These are phyloP conservation scores for Rhinichthys osculus DNA, from an alignment of 2,797 vertebrate genomes.

Conservation along the genomic window DNA sequence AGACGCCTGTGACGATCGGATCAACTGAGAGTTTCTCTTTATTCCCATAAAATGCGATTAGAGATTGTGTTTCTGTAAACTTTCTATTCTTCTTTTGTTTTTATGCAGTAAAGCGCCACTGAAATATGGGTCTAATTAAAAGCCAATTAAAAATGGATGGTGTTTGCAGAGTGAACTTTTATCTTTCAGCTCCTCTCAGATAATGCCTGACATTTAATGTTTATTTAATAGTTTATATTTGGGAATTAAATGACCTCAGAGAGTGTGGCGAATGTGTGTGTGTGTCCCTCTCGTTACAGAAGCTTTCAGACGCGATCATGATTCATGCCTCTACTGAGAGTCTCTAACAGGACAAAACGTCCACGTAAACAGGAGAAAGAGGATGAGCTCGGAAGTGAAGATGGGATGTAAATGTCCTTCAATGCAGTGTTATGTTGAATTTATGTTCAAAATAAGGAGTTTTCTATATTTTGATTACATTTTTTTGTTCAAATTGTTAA, in stretches of 20 bases:
- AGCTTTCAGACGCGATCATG: neutral
- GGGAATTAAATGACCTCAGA: slow-evolving; percentile 58
- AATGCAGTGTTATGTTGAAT: neutral
- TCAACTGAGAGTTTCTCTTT: neutral
- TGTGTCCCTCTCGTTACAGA: slow-evolving; percentile 30
- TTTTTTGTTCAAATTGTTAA: too few relatives aligned
- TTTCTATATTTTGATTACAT: too few relatives aligned
- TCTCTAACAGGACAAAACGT: neutral
- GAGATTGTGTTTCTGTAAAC: slow-evolving; percentile 44
- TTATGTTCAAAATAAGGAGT: too few relatives aligned
- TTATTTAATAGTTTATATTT: slow-evolving; percentile 65
- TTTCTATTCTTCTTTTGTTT: slow-evolving; percentile 52
- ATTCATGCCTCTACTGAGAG: neutral
- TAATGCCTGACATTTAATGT: slow-evolving; percentile 64
- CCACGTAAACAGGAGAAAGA: neutral
- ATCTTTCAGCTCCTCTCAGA: slow-evolving; percentile 54
- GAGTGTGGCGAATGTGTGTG: slow-evolving; percentile 49
- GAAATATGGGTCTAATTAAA: slow-evolving; percentile 64
- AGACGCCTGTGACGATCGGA: neutral
- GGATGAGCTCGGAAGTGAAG: neutral
- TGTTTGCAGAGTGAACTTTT: slow-evolving; percentile 55
- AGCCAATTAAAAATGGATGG: slow-evolving; percentile 63
- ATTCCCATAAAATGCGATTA: slow-evolving; percentile 48
- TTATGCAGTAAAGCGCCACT: slow-evolving; percentile 38
- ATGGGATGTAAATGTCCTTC: neutral